These are phyloP conservation scores for Cnemophilus loriae DNA, from an alignment of 2,113 vertebrate genomes.

Conservation along the genomic window DNA sequence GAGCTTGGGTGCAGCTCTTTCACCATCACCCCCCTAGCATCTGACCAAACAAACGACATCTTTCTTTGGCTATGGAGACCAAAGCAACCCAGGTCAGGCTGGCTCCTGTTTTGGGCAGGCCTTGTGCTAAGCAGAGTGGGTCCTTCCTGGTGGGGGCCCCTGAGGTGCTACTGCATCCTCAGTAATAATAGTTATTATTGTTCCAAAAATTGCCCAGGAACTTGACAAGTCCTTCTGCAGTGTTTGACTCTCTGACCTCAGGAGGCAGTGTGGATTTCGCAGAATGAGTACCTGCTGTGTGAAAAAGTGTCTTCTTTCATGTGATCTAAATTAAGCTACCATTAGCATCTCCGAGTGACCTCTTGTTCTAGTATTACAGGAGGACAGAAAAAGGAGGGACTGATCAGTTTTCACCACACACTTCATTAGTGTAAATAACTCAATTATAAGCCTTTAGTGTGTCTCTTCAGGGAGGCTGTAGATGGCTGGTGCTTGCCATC, in stretches of 20 bases:
- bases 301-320: conserved; percentile 55
- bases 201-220: conserved; percentile 10
- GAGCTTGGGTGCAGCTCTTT: not conserved
- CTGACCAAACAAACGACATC: not conserved
- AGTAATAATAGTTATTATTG: not conserved
- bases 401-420: conserved; percentile 34
- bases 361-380: conserved; percentile 55
- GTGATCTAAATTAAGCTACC: conserved; percentile 63
- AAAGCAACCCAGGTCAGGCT: not conserved
- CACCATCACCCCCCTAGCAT: not conserved
- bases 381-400: conserved; percentile 41
- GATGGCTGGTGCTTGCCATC: not conserved
- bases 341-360: conserved; percentile 62
- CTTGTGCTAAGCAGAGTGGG: not conserved
- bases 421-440: conserved; percentile 52
- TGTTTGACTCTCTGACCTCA: conserved; percentile 34
- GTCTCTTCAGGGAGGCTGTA: not conserved
- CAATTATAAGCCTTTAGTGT: conserved; percentile 1
- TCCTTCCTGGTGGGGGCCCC: not conserved
- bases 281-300: conserved; percentile 53
- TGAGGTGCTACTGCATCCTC: not conserved
- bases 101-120: not conserved
- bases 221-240: conserved; percentile 17
- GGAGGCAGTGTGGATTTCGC: conserved; percentile 58
- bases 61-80: not conserved